Evolutionary conservation across 2,888 invertebrate genomes (phyloP).

Genomic region (Mantis religiosa): DNA sequence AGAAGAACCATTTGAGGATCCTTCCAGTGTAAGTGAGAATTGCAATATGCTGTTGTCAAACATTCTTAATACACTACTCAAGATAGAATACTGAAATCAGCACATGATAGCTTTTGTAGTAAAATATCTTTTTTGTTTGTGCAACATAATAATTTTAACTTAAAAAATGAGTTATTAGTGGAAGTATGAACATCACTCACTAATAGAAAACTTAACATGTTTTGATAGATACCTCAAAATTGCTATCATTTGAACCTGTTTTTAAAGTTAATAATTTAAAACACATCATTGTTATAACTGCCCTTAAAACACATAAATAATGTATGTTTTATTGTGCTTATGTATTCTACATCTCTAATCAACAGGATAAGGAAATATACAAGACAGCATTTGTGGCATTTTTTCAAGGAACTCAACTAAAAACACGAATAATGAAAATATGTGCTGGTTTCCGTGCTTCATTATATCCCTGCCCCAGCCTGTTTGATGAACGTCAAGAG

Average conservation of each 20-base stretch:
- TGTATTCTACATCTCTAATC: not conserved
- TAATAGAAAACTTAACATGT: no score
- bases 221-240: no score
- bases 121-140: no score
- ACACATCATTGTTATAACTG: no score
- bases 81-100: no score
- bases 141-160: no score
- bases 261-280: not conserved
- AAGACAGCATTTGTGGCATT: slow-evolving; percentile 53
- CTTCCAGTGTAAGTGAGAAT: slow-evolving; percentile 76
- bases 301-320: no score
- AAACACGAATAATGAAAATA: slow-evolving; percentile 56
- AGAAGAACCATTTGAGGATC: slow-evolving; percentile 78
- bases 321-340: not conserved
- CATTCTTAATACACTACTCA: no score
- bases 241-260: no score
- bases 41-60: slow-evolving; percentile 34
- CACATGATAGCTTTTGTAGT: no score
- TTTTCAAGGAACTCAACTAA: slow-evolving; percentile 56
- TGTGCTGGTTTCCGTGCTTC: slow-evolving; percentile 61
- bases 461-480: slow-evolving; percentile 60
- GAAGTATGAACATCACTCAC: no score
- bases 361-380: slow-evolving; percentile 52
- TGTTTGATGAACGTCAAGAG: slow-evolving; percentile 54
- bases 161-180: no score